Evolutionary conservation across 1,140 invertebrate genomes (phyloP), one percentile per base, ranked within the genome.

Genomic region (Drosophila kikkawai): DNA sequence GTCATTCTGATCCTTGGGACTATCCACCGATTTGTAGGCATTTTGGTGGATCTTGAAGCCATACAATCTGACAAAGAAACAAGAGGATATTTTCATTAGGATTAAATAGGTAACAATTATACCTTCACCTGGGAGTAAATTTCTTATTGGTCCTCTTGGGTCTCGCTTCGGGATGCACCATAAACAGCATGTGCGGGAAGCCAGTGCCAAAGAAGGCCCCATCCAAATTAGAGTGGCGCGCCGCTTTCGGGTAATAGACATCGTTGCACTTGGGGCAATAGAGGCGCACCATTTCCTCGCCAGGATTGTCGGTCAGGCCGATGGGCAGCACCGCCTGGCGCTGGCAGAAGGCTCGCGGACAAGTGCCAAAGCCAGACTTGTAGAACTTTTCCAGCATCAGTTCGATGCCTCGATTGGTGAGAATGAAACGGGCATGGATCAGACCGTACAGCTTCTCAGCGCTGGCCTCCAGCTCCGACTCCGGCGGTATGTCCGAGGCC

Each of bases 381-480:
- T 99, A 98, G 94, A 99, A 99, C 94, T 99, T 99, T 91, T 99
- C 98, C 91, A 99, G 96, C 98, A 99, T 99, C 93, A 99, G 97
- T 63, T 97, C 98, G 91, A 99, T 99, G 51, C 99, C 99, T 86
- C 99, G 95, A 94, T 99, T 99, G 34, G 99, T 99, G 87, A 99
- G 95, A 91, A 99, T 99, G 92, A 99, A 99, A 75, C 99, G 96
- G 65, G 99, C 98, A 93, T 99, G 99, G 87, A 99, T 99, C 45
- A 99, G 94, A n/a, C 99, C 99, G 94, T 99, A 99, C 3, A 99
- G 94, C 96, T 99, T 98, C 94, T 99, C 99, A 19, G 99, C 98
- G 22, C 99, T 98, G 93, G 99, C 99, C 93, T 99, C 99, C 86
- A 99, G 98, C 69, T 99, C 95, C 93, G 99, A 98, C 76, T 98